A percentile compares a stretch with the other conserved stretches of the same genome.
Conservation (phyloP, 2,797 vertebrate genomes). For the Selene dorsalis region DNA sequence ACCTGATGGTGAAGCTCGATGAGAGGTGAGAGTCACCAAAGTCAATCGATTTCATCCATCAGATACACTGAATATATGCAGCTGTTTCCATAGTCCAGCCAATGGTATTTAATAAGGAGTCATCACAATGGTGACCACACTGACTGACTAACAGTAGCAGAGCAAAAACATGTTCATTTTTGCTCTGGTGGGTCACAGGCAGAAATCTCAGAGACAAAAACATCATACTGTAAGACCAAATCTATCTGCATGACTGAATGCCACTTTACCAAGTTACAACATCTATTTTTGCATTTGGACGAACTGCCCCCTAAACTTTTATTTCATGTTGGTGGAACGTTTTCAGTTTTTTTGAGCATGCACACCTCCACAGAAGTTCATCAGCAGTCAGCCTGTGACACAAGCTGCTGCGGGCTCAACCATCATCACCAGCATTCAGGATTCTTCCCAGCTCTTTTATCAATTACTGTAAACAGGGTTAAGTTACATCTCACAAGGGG, state of each 20-base stretch:
- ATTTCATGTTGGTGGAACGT: slow-evolving; percentile 48
- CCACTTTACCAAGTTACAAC: background rate
- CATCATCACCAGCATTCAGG: slow-evolving; percentile 61
- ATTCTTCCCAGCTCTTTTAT: slow-evolving; percentile 37
- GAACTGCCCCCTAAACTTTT: slow-evolving; percentile 41
- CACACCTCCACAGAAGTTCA: slow-evolving; percentile 40
- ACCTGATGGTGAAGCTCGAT: too few species aligned
- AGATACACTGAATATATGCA: background rate
- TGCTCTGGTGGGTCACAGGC: background rate
- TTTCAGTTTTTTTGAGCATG: slow-evolving; percentile 31
- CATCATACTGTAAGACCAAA: background rate
- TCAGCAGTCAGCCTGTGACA: slow-evolving; percentile 33
- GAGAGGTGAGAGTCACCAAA: background rate
- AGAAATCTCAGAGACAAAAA: background rate
- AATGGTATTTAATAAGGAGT: background rate
- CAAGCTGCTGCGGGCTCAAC: slow-evolving; percentile 1
- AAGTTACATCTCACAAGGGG: background rate
- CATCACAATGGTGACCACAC: background rate
- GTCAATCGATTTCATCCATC: background rate
- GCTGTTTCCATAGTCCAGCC: background rate
- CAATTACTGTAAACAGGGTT: slow-evolving; percentile 9
- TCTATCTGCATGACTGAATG: slow-evolving; percentile 1
- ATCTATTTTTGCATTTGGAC: background rate
- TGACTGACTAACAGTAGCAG: background rate
- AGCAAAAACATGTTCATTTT: background rate